A percentile compares a stretch with the other conserved stretches of the same genome.
These are phyloP conservation scores for Eristalis tenax DNA, from an alignment of 2,888 invertebrate genomes.

Conservation along the genomic window DNA sequence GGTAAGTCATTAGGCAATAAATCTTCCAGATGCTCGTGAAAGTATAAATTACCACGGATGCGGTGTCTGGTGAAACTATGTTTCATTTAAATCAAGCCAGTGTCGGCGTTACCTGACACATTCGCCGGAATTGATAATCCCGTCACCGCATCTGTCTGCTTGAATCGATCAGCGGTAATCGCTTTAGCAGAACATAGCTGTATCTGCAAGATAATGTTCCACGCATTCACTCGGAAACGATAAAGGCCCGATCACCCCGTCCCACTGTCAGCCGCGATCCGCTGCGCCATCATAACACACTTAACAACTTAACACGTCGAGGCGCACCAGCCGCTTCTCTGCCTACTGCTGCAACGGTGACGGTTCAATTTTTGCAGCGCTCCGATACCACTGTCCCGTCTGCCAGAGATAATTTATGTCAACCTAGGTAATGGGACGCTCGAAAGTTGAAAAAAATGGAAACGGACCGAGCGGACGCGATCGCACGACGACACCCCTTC, in stretches of 20 bases:
- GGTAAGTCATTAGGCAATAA: constrained; percentile 34
- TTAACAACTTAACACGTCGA: constrained; percentile 52
- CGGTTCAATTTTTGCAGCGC: constrained; percentile 49
- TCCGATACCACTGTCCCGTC: constrained; percentile 37
- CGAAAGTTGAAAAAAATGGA: constrained; percentile 25
- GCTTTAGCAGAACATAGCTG: neutral
- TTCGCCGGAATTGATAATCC: constrained; percentile 35
- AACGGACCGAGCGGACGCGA: neutral
- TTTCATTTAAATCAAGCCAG: constrained; percentile 4
- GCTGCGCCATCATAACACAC: constrained; percentile 43
- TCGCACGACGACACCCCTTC: constrained; percentile 18
- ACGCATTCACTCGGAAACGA: constrained; percentile 25
- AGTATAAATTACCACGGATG: constrained; percentile 37
- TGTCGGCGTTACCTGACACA: constrained; percentile 25
- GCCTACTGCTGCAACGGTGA: constrained; percentile 4
- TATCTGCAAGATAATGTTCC: neutral
- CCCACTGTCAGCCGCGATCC: constrained; percentile 1
- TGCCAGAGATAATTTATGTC: constrained; percentile 68
- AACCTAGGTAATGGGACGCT: constrained; percentile 46
- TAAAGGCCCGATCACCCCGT: neutral
- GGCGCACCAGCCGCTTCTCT: neutral
- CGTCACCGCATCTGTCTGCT: constrained; percentile 39
- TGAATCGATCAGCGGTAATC: constrained; percentile 40
- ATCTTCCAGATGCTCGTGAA: constrained; percentile 52
- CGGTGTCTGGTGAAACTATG: constrained; percentile 17